phyloP scores from a whole-genome alignment of 2,113 vertebrate species.

The Semnopithecus entellus region DNA sequence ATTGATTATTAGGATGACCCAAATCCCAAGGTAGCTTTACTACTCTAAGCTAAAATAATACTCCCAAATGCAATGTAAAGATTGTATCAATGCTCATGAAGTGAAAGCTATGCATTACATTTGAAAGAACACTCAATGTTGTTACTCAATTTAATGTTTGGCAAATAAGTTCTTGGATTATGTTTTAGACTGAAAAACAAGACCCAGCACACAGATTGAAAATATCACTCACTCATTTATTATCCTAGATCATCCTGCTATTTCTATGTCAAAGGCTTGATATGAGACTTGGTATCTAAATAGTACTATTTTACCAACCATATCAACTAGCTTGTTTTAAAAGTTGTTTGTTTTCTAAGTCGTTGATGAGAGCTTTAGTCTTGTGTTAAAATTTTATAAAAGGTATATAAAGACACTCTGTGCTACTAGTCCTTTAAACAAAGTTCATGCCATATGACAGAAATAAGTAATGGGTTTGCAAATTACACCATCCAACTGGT shows the following conservation, averaged over 20 bases:
- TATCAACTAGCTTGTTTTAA: neutral
- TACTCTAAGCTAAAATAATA: neutral
- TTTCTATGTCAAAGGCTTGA: neutral
- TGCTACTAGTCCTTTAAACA: slow-evolving; percentile 40
- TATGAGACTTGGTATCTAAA: neutral
- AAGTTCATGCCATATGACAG: slow-evolving; percentile 23
- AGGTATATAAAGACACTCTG: neutral
- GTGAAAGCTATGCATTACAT: neutral
- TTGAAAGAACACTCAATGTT: neutral
- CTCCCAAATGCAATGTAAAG: neutral
- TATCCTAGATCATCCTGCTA: neutral
- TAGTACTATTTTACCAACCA: neutral
- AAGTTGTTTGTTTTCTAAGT: neutral
- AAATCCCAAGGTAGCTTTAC: neutral
- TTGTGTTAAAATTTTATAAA: neutral
- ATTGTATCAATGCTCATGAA: neutral
- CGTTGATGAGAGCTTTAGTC: neutral
- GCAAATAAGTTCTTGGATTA: neutral
- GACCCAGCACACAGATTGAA: neutral
- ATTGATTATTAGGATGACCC: neutral
- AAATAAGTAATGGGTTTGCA: slow-evolving; percentile 53
- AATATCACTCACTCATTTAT: neutral
- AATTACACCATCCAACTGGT: slow-evolving; percentile 50
- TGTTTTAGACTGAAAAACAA: neutral
- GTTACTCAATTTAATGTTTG: neutral